Evolutionary conservation across 2,797 vertebrate genomes (phyloP), one percentile per base, ranked within the genome.

Genomic region (Pantherophis alleghaniensis): DNA sequence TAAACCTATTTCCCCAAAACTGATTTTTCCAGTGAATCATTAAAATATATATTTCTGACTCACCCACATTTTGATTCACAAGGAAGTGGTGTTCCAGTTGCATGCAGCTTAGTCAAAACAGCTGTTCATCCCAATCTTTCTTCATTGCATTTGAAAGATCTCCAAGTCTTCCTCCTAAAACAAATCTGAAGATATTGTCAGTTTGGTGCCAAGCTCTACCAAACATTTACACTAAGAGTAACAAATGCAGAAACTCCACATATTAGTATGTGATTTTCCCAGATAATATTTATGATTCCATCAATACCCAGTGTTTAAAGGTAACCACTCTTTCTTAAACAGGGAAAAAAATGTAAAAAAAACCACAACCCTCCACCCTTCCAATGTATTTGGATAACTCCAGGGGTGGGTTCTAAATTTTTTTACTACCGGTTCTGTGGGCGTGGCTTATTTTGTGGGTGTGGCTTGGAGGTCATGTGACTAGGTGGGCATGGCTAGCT

Each of bases 21-120:
- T 92, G 47, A 16, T 42, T 87, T 47, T 90, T 94, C 93, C 94
- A 28, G 18, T 55, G 89, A 92, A 92, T 95, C 95, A 53, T 88
- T 74, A 59, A 92, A 69, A 93, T 95, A 47, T 86, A 60, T 2
- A 6, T 56, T 95, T 94, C 94, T 89, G 91, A 91, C 92, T 32
- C 86, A 86, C 20, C 87, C 57, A 3, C 91, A 63, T 86, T 3
- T 60, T n/a, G 92, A 42, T 83, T 92, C 92, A 32, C 12, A 88
- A 7, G 51, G 51, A 89, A 3, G 0, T 14, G 26, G 60, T 91
- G 56, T 16, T 94, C 47, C 2, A 66, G 66, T 89, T 86, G 88
- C 94, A 88, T 37, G 22, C 24, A 0, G 0, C 57, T 94, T 4
- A 4, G 89, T 89, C 94, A 89, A 61, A 89, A 91, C 42, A 42